A percentile compares a stretch with the other conserved stretches of the same genome.
Conservation (phyloP, 2,113 vertebrate species). For the Noctilio leporinus region DNA sequence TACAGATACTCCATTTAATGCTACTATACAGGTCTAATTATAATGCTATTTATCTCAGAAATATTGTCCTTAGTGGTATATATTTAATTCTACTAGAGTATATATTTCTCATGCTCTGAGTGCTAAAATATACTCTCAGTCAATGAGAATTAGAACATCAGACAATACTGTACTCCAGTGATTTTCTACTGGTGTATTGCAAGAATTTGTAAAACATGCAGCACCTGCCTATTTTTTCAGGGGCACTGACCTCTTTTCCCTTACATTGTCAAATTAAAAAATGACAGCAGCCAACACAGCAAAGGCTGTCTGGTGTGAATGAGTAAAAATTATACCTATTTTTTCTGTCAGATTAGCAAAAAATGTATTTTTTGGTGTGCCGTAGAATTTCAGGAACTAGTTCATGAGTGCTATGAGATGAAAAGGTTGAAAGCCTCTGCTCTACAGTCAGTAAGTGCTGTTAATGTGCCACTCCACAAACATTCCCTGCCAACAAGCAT, state of each 20-base stretch:
- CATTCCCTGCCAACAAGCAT: not conserved
- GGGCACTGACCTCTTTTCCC: not conserved
- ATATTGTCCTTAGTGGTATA: conserved; percentile 25
- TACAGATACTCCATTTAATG: conserved; percentile 32
- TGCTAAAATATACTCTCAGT: conserved; percentile 34
- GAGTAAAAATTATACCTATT: not conserved
- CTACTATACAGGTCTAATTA: conserved; percentile 20
- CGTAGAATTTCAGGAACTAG: not conserved
- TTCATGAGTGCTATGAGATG: not conserved
- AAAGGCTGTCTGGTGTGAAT: not conserved
- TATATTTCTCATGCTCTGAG: not conserved
- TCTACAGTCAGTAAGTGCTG: not conserved
- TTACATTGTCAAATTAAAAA: not conserved
- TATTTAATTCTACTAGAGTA: conserved; percentile 23
- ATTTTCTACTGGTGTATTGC: not conserved
- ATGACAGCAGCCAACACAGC: not conserved
- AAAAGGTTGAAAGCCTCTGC: not conserved
- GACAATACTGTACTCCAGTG: not conserved
- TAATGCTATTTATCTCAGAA: conserved; percentile 38
- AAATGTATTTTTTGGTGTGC: not conserved
- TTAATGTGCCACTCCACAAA: not conserved
- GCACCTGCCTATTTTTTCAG: not conserved
- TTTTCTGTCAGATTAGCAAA: not conserved
- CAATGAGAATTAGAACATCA: conserved; percentile 19
- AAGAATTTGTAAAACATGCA: not conserved